Evolutionary conservation across 1,140 invertebrate genomes (phyloP).

Genomic region (Trachymyrmex septentrionalis): DNA sequence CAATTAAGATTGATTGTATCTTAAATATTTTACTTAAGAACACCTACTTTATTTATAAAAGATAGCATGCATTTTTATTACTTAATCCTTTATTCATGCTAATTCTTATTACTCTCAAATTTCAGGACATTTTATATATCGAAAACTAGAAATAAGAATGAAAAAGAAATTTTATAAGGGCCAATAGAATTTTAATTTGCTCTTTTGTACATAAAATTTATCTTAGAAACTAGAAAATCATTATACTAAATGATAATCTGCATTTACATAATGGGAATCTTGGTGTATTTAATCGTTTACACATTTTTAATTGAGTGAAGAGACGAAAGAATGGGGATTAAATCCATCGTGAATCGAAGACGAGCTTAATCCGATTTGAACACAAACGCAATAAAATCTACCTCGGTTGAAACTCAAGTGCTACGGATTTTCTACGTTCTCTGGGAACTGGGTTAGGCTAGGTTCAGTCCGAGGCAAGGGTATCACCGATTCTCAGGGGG

Average conservation of each 20-base stretch:
- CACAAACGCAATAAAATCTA: conserved; percentile 63
- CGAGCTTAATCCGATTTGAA: conserved; percentile 55
- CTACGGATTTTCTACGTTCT: conserved; percentile 50
- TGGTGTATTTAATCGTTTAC: conserved; percentile 46
- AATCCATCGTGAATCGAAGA: conserved; percentile 59
- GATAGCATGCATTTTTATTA: too few relatives aligned
- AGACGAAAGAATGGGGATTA: conserved; percentile 25
- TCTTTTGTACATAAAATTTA: conserved; percentile 14
- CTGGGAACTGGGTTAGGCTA: conserved; percentile 47
- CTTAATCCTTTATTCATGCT: background rate
- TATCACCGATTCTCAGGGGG: conserved; percentile 27
- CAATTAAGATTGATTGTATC: too few relatives aligned
- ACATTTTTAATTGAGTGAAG: conserved; percentile 44
- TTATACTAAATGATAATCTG: conserved; percentile 18
- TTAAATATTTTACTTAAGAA: too few relatives aligned
- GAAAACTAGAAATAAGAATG: background rate
- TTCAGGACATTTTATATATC: background rate
- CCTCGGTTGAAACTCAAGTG: conserved; percentile 51
- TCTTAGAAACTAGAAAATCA: background rate
- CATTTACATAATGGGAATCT: conserved; percentile 48
- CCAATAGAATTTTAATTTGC: conserved; percentile 38
- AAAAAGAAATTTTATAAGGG: background rate
- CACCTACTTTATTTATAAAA: too few relatives aligned
- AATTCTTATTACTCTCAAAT: background rate
- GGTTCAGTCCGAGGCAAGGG: conserved; percentile 19